Conservation (phyloP, 2,797 vertebrate species). For the Denticeps clupeoides region DNA sequence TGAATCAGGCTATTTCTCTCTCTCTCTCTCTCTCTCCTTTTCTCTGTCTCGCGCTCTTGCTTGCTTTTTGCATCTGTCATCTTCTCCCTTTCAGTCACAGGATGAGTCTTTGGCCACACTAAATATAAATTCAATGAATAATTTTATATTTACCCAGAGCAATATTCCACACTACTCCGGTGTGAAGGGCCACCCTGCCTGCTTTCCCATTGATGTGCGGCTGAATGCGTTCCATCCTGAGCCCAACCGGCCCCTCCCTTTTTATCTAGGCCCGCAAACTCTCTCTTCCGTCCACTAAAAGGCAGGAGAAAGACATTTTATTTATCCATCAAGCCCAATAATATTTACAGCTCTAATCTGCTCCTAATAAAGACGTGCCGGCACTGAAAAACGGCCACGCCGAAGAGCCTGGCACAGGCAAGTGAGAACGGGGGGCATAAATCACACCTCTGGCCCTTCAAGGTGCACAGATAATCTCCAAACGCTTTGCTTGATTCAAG, state of each 20-base stretch:
- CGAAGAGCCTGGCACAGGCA: conserved; percentile 18
- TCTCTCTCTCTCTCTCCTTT: conserved; percentile 32
- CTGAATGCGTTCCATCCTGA: conserved; percentile 20
- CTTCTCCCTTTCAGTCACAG: conserved; percentile 24
- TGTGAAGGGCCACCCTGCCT: conserved; percentile 17
- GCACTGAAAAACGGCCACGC: conserved; percentile 35
- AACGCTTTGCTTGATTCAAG: conserved; percentile 17
- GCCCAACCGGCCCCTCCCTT: background rate
- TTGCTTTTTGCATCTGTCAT: conserved; percentile 32
- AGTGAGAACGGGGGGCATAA: conserved; percentile 42
- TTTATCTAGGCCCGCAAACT: background rate
- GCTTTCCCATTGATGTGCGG: conserved; percentile 19
- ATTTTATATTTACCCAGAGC: conserved; percentile 35
- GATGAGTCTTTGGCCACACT: conserved; percentile 34
- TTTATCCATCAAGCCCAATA: conserved; percentile 25
- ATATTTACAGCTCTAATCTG: conserved; percentile 53
- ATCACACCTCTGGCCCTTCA: conserved; percentile 34
- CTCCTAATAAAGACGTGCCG: conserved; percentile 45
- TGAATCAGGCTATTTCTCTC: conserved; percentile 39
- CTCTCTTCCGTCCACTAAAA: conserved; percentile 12
- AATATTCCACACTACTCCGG: conserved; percentile 23
- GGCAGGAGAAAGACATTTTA: conserved; percentile 25
- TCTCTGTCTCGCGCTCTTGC: conserved; percentile 28
- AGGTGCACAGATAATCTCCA: conserved; percentile 33
- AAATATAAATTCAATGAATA: conserved; percentile 43